A percentile compares a stretch with the other conserved stretches of the same genome.
Conservation (phyloP, 2,113 vertebrate species). For the Electrona antarctica region DNA sequence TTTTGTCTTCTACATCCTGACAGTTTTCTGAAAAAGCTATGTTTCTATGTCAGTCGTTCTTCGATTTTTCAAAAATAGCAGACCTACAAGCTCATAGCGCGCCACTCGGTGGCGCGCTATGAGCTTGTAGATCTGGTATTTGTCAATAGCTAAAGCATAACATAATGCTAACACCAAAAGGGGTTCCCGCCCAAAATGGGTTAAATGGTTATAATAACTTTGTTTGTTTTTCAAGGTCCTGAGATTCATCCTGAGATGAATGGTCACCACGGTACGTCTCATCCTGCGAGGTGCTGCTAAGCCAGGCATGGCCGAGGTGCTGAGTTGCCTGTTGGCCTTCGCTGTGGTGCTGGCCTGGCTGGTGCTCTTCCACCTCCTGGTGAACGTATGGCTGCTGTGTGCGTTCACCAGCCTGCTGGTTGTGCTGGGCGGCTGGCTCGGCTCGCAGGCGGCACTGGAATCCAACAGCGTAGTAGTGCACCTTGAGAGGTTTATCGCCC, state of each 20-base stretch:
- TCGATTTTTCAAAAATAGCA: too few relatives aligned
- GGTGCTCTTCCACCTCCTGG: slow-evolving; percentile 85
- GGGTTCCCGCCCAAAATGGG: too few relatives aligned
- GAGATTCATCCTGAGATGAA: not conserved
- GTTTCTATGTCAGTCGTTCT: too few relatives aligned
- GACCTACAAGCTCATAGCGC: too few relatives aligned
- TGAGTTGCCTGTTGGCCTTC: slow-evolving; percentile 76
- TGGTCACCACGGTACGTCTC: slow-evolving; percentile 4
- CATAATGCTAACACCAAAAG: too few relatives aligned
- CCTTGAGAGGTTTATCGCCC: slow-evolving; percentile 85
- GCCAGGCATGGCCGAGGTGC: slow-evolving; percentile 64
- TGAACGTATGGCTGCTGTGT: slow-evolving; percentile 86
- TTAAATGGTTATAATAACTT: too few relatives aligned
- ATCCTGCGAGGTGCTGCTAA: not conserved
- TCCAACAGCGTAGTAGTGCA: slow-evolving; percentile 77
- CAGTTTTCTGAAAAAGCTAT: too few relatives aligned
- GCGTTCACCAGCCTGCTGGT: slow-evolving; percentile 84
- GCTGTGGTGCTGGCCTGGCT: slow-evolving; percentile 81
- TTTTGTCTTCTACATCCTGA: too few relatives aligned
- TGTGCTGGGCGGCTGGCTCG: slow-evolving; percentile 86
- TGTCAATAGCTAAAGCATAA: too few relatives aligned
- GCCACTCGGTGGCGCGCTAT: too few relatives aligned
- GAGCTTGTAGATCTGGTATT: too few relatives aligned
- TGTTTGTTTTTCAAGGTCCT: slow-evolving; percentile 13
- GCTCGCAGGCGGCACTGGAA: slow-evolving; percentile 72